Evolutionary conservation across 2,797 vertebrate genomes (phyloP), one percentile per base, ranked within the genome.

Genomic region (Salarias fasciatus): DNA sequence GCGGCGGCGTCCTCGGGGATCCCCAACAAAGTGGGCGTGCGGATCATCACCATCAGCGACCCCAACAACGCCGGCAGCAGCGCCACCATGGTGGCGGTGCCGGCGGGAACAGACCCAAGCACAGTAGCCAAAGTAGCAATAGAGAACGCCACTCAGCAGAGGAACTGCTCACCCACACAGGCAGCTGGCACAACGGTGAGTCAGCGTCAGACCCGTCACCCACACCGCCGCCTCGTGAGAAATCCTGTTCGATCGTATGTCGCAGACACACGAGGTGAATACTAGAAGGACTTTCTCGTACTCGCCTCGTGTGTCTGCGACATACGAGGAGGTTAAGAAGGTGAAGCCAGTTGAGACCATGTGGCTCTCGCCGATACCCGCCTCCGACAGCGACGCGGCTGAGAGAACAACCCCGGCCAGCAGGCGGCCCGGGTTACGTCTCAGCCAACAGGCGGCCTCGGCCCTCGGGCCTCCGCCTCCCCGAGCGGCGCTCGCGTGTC

Each of bases 81-180:
- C 41, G 91, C 98, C 88, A 99, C 97, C 15, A 99, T 99, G 98
- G 97, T 99, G 90, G 98, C 98, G 0, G 97, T 99, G 84, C 98
- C 97, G 54, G 98, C 97, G 46, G 97, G 96, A 83, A 95, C 97
- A 50, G 96, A 99, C 94, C 95, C 97, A 90, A 99, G 94, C 95
- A 97, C 97, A 91, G 96, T 99, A 96, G 96, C 97, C 85, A 99
- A 99, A 97, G 97, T 97, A 97, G 97, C 98, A 95, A 98, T 99
- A 95, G 98, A 98, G 92, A 99, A 95, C 76, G 95, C 96, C 93
- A 93, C 92, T 85, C 97, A 98, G 90, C 97, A 99, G 93, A 97
- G 95, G 92, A 96, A 95, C 92, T 94, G 95, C 81, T 93, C 92
- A 46, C 89, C 95, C 75, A 82, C 94, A 38, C 94, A 94, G 75